phyloP scores from a whole-genome alignment of 2,113 vertebrate species.

The Nerophis ophidion region DNA sequence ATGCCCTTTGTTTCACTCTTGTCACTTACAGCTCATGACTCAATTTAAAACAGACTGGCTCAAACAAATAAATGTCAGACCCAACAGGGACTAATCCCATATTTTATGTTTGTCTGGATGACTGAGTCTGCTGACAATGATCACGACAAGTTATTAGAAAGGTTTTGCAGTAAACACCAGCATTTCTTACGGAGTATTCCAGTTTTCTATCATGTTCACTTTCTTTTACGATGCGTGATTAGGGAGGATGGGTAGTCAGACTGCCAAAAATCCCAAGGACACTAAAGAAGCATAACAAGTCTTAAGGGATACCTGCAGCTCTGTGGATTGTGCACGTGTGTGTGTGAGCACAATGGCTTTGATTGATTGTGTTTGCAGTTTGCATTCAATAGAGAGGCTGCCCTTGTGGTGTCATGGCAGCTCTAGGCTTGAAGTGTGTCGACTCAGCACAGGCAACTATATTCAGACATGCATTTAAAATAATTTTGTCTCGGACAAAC shows the following conservation, averaged over 20 bases:
- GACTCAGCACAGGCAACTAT: background rate
- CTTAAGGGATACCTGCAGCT: slow-evolving; percentile 37
- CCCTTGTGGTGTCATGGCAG: slow-evolving; percentile 22
- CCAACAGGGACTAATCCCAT: no score
- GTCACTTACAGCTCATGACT: no score
- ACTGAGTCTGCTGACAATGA: background rate
- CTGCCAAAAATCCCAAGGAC: slow-evolving; percentile 48
- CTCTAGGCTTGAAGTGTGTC: slow-evolving; percentile 7
- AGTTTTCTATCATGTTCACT: background rate
- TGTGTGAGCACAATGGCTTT: background rate
- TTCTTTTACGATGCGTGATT: slow-evolving; percentile 24
- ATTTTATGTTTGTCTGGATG: no score
- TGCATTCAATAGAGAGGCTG: slow-evolving; percentile 15
- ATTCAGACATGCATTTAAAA: background rate
- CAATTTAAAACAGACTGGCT: no score
- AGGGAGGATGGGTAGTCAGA: slow-evolving; percentile 13
- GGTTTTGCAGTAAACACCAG: background rate
- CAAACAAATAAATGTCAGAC: no score
- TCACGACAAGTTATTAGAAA: background rate
- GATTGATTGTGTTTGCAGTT: slow-evolving; percentile 28
- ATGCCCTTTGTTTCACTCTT: no score
- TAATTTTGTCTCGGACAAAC: background rate
- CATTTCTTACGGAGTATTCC: background rate
- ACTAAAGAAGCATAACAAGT: slow-evolving; percentile 50
- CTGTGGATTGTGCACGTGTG: slow-evolving; percentile 2